Percentiles rank a stretch among this genome's conserved stretches.
These are phyloP conservation scores for Chrysocyon brachyurus DNA, from an alignment of 2,797 vertebrate species.

Conservation along the genomic window DNA sequence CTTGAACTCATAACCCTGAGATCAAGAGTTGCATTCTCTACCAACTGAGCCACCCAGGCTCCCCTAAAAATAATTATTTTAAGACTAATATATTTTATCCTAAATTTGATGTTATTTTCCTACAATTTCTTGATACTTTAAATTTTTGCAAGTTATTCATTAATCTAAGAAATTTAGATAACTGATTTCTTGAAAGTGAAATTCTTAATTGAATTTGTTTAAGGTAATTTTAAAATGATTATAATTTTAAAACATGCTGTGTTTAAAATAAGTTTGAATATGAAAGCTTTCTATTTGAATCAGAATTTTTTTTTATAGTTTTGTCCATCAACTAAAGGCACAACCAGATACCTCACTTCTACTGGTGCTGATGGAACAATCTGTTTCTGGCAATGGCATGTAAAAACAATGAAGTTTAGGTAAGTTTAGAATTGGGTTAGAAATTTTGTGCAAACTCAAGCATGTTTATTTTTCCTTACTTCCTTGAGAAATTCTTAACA, in stretches of 20 bases:
- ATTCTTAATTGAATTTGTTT: slow-evolving; percentile 57
- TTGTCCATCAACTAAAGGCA: slow-evolving; percentile 95
- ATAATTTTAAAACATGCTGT: slow-evolving; percentile 13
- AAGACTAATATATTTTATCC: slow-evolving; percentile 52
- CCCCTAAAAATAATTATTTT: background rate
- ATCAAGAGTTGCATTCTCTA: background rate
- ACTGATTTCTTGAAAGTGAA: background rate
- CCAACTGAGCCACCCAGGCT: background rate
- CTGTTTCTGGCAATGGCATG: slow-evolving; percentile 99
- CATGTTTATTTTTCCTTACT: slow-evolving; percentile 40
- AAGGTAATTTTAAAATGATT: slow-evolving; percentile 21
- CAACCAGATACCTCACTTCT: slow-evolving; percentile 95
- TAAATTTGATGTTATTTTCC: slow-evolving; percentile 25
- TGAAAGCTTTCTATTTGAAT: slow-evolving; percentile 67
- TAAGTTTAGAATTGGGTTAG: slow-evolving; percentile 86
- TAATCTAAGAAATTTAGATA: slow-evolving; percentile 36
- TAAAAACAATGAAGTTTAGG: slow-evolving; percentile 96
- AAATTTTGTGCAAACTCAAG: slow-evolving; percentile 37
- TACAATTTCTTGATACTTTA: background rate
- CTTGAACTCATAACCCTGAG: background rate
- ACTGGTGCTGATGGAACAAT: slow-evolving; percentile 99
- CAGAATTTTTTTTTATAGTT: slow-evolving; percentile 92
- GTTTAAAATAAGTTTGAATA: slow-evolving; percentile 53
- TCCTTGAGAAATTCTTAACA: background rate
- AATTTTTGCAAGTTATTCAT: slow-evolving; percentile 3